Base-by-base conservation (phyloP, 2,888 invertebrate species). In the Hydropsyche betteni region DNA sequence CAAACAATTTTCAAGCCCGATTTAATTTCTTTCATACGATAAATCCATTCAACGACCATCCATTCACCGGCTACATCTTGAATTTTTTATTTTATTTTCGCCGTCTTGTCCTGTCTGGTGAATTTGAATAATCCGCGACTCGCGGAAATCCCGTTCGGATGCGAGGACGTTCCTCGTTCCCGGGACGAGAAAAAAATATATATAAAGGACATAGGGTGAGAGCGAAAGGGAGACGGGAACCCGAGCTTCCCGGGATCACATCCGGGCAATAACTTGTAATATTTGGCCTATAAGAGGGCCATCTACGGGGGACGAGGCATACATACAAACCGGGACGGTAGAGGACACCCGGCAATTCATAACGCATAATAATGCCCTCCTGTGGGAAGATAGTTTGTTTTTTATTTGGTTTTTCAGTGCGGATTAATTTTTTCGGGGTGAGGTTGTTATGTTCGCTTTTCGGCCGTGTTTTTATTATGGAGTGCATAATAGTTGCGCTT, bases 261-360 rank as follows among this genome's bases (percentile, higher is more conserved):
- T 78, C 78, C 75, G 68, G 69, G 79, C 79, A 78, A 79, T 79
- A 79, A 79, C 79, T 79, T 78, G 79, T 79, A 75, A 79, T 79
- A 79, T 79, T 78, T 76, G 79, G 79, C 76, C 79, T 79, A 77
- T 79, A 79, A 79, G 77, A 76, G 79, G 79, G 76, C 79, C 76
- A 78, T 78, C 78, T 76, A 76, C 73, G 68, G 75, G 75, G 70
- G 64, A 80, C 80, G 80, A 77, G 79, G 38, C 77, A 70, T 44
- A 79, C 78, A 80, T 80, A 80, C 80, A 78, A 80, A 80, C 78
- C 24, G 71, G 10, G 44, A 52, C 58, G 12, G 61, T 16, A 55
- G 16, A n/a, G 12, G 10, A 55, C 55, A 8, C 16, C n/a, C 12
- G 12, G 44, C 44, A 44, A 44, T 44, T 44, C 44, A 44, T 44